phyloP scores from a whole-genome alignment of 2,797 vertebrate species.

The Manis javanica region DNA sequence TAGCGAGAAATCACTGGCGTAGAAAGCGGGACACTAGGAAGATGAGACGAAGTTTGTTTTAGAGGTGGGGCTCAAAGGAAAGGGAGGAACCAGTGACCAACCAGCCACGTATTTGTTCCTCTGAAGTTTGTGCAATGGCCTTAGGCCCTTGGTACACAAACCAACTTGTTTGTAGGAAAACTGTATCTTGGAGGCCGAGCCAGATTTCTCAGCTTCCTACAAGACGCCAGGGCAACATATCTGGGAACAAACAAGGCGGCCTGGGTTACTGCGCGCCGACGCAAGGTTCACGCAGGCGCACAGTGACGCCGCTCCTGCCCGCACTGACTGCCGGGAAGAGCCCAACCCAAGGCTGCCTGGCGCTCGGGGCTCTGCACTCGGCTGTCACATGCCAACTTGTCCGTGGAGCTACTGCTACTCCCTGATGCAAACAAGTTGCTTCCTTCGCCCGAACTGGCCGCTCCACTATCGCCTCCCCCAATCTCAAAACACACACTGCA shows the following conservation, averaged over 20 bases:
- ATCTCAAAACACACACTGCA: neutral
- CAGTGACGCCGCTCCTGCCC: neutral
- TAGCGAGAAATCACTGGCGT: slow-evolving; percentile 68
- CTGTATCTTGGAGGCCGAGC: neutral
- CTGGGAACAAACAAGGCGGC: slow-evolving; percentile 31
- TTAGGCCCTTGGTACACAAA: neutral
- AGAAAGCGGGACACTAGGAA: slow-evolving; percentile 79
- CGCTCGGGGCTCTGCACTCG: neutral
- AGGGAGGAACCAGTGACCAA: slow-evolving; percentile 41
- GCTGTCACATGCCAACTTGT: neutral
- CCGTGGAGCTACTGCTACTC: neutral
- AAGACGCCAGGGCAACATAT: neutral
- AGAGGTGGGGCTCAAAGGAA: slow-evolving; percentile 75
- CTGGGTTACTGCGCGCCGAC: neutral
- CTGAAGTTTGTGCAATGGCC: neutral
- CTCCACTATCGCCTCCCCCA: neutral
- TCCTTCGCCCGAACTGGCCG: neutral
- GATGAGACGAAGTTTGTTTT: slow-evolving; percentile 80
- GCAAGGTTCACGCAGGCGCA: neutral
- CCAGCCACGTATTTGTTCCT: slow-evolving; percentile 14
- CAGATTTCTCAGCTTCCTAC: slow-evolving; percentile 31
- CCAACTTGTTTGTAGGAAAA: slow-evolving; percentile 59
- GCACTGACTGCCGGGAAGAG: neutral
- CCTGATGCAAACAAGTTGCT: neutral
- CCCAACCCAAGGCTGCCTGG: neutral